Evolutionary conservation across 2,797 vertebrate genomes (phyloP).

Genomic region (Champsocephalus gunnari): DNA sequence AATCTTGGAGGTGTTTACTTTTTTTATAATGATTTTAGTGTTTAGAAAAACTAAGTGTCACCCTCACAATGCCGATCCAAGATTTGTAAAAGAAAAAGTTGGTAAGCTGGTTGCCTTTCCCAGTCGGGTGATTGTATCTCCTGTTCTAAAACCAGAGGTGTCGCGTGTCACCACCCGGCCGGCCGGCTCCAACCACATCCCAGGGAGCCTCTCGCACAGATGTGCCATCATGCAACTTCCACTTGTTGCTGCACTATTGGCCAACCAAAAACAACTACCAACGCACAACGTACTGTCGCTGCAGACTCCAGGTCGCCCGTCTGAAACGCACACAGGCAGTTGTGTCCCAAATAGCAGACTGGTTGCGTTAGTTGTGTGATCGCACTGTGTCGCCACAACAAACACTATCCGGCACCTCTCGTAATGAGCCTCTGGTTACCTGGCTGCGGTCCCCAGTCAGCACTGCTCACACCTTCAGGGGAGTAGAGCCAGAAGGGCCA

Average conservation of each 20-base stretch:
- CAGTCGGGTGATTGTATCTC: neutral
- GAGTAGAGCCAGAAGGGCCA: slow-evolving; percentile 65
- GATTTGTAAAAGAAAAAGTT: neutral
- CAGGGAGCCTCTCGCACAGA: slow-evolving; percentile 50
- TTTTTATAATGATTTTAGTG: neutral
- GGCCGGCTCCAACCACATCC: slow-evolving; percentile 49
- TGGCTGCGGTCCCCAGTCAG: slow-evolving; percentile 60
- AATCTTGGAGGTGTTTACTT: neutral
- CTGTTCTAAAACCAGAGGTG: slow-evolving; percentile 15
- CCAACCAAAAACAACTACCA: slow-evolving; percentile 16
- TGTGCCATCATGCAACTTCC: slow-evolving; percentile 54
- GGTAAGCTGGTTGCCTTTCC: neutral
- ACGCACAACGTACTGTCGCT: slow-evolving; percentile 16
- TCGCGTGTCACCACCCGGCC: slow-evolving; percentile 16
- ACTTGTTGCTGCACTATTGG: slow-evolving; percentile 32
- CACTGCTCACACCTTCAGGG: slow-evolving; percentile 59
- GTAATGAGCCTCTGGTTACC: slow-evolving; percentile 78
- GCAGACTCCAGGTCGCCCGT: neutral
- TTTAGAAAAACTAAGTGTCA: neutral
- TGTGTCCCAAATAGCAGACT: slow-evolving; percentile 22
- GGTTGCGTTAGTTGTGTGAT: slow-evolving; percentile 28
- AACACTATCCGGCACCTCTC: slow-evolving; percentile 64
- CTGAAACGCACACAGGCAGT: neutral
- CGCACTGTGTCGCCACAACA: slow-evolving; percentile 71
- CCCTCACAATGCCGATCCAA: neutral